A percentile compares a stretch with the other conserved stretches of the same genome.
These are phyloP conservation scores for Escarpia spicata DNA, from an alignment of 2,888 invertebrate species.

Conservation along the genomic window DNA sequence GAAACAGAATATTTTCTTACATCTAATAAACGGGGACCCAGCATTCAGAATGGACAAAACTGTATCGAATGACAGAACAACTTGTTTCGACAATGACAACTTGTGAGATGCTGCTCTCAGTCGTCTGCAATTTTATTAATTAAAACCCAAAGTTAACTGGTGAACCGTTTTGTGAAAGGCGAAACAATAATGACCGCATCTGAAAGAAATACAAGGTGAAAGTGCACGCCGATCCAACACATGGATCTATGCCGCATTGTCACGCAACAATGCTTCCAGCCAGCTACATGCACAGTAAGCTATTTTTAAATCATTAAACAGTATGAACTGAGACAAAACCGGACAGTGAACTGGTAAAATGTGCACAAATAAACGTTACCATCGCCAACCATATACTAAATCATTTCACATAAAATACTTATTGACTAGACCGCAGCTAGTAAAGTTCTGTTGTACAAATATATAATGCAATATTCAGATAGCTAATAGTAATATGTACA, in stretches of 20 bases:
- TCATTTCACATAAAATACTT: constrained; percentile 5
- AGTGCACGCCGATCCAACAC: not conserved
- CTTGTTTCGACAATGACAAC: not conserved
- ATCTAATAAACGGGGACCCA: not conserved
- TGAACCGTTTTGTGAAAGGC: not conserved
- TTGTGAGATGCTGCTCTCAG: not conserved
- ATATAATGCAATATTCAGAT: constrained; percentile 10
- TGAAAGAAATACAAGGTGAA: not conserved
- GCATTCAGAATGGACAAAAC: not conserved
- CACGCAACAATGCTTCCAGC: not conserved
- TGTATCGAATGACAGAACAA: not conserved
- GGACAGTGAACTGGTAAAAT: not conserved
- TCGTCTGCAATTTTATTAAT: constrained; percentile 13
- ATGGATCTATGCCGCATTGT: not conserved
- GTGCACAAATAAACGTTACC: constrained; percentile 12
- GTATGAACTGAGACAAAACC: not conserved
- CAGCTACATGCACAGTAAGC: not conserved
- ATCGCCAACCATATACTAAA: not conserved
- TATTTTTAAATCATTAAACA: not conserved
- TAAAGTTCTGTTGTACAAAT: not conserved
- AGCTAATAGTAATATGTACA: not conserved
- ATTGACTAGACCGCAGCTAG: constrained; percentile 14
- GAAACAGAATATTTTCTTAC: not conserved
- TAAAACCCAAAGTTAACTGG: constrained; percentile 11
- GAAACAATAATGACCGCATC: not conserved